phyloP scores from a whole-genome alignment of 2,888 invertebrate genomes.

The Diaperis boleti region DNA sequence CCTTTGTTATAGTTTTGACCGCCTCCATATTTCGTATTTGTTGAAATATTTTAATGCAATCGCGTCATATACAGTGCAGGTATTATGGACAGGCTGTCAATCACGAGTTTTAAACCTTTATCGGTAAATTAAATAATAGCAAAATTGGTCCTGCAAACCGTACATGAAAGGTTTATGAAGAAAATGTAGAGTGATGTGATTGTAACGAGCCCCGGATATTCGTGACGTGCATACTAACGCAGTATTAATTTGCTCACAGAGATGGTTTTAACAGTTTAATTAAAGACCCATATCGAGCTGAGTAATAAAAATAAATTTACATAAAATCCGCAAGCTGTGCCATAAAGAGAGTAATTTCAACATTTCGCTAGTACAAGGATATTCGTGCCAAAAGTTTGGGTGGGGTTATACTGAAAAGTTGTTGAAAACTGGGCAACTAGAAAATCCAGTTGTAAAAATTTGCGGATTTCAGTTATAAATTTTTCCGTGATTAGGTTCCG shows the following conservation, averaged over 20 bases:
- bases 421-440: no score
- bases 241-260: slow-evolving; percentile 5
- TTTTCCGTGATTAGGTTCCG: no score
- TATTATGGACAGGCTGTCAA: no score
- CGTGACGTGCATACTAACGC: slow-evolving; percentile 11
- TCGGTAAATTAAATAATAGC: neutral
- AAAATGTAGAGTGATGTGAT: neutral
- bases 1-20: no score
- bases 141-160: neutral
- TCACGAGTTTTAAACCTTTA: no score
- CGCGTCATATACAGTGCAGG: no score
- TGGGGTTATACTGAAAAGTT: neutral
- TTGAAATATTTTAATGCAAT: no score
- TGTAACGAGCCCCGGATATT: neutral
- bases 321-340: slow-evolving; percentile 10
- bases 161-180: neutral
- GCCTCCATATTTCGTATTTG: no score
- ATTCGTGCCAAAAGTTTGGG: neutral
- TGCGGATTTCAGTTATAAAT: no score
- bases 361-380: neutral
- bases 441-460: no score
- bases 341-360: neutral
- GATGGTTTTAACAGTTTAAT: slow-evolving; percentile 16
- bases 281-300: slow-evolving; percentile 14
- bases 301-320: slow-evolving; percentile 14